Evolutionary conservation across 2,113 vertebrate species (phyloP).

Genomic region (Polyodon spathula): DNA sequence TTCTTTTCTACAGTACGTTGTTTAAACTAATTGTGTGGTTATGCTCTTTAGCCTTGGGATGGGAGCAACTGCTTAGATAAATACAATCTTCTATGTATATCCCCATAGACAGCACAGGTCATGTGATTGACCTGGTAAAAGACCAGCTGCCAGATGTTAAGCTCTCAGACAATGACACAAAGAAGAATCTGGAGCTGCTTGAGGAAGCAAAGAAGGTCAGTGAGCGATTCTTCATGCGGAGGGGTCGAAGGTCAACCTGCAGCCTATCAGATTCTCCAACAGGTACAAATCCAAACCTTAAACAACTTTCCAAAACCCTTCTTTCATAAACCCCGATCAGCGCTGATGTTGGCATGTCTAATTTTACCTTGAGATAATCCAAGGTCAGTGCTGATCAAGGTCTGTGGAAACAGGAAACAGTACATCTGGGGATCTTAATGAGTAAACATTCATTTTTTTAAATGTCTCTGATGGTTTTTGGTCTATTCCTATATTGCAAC

Average conservation of each 20-base stretch:
- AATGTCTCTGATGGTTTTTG: no score
- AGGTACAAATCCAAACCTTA: slow-evolving; percentile 40
- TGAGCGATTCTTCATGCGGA: slow-evolving; percentile 77
- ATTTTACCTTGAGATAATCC: no score
- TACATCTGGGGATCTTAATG: no score
- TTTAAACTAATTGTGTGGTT: background rate
- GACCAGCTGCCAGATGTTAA: slow-evolving; percentile 78
- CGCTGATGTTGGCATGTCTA: no score
- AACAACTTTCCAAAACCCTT: background rate
- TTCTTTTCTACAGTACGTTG: background rate
- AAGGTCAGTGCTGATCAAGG: no score
- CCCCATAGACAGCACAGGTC: slow-evolving; percentile 68
- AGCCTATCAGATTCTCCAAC: slow-evolving; percentile 72
- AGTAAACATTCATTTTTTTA: background rate
- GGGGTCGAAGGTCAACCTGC: slow-evolving; percentile 78
- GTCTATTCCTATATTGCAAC: background rate
- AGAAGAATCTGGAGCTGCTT: slow-evolving; percentile 86
- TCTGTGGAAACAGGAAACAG: no score
- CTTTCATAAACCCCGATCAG: no score
- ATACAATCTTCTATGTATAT: slow-evolving; percentile 3
- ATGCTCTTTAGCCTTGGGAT: background rate
- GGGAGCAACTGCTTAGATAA: background rate
- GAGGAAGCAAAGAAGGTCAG: slow-evolving; percentile 91
- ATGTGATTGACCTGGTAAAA: slow-evolving; percentile 83
- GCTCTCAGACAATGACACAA: slow-evolving; percentile 89